Conservation (phyloP, 2,888 invertebrate species). For the Sicus ferrugineus region DNA sequence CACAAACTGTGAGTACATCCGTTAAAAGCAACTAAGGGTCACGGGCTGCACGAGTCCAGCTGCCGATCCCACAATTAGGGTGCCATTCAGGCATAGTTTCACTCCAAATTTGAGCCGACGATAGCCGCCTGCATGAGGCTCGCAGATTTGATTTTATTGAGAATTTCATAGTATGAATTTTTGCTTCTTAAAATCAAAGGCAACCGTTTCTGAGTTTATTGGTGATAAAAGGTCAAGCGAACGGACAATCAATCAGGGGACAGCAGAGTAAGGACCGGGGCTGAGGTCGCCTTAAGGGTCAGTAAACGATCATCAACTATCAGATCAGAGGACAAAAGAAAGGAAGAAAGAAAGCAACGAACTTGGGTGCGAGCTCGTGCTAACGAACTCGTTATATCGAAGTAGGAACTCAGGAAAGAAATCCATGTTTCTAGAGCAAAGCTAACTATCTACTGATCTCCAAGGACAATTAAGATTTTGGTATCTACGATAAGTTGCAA, state of each 20-base stretch:
- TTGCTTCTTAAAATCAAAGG: slow-evolving; percentile 36
- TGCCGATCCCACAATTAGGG: slow-evolving; percentile 53
- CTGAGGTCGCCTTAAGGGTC: slow-evolving; percentile 45
- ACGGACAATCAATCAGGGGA: not conserved
- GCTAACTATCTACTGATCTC: not conserved
- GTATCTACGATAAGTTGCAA: not conserved
- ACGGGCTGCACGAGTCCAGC: slow-evolving; percentile 44
- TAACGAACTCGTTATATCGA: too few relatives aligned
- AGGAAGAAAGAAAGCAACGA: slow-evolving; percentile 15
- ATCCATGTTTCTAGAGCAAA: too few relatives aligned
- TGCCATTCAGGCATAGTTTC: slow-evolving; percentile 47
- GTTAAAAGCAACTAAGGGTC: slow-evolving; percentile 7
- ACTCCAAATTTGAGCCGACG: slow-evolving; percentile 15
- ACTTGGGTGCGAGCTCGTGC: not conserved
- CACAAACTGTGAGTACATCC: slow-evolving; percentile 41
- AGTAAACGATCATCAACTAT: slow-evolving; percentile 40
- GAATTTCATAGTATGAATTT: not conserved
- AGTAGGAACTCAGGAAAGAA: too few relatives aligned
- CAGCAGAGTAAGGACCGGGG: too few relatives aligned
- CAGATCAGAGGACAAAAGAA: slow-evolving; percentile 34
- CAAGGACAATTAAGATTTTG: not conserved
- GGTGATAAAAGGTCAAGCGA: slow-evolving; percentile 49
- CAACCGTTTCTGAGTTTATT: slow-evolving; percentile 52
- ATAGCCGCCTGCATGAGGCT: not conserved
- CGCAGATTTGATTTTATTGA: slow-evolving; percentile 8